Evolutionary conservation across 2,797 vertebrate species (phyloP).

Genomic region (Thunnus albacares): DNA sequence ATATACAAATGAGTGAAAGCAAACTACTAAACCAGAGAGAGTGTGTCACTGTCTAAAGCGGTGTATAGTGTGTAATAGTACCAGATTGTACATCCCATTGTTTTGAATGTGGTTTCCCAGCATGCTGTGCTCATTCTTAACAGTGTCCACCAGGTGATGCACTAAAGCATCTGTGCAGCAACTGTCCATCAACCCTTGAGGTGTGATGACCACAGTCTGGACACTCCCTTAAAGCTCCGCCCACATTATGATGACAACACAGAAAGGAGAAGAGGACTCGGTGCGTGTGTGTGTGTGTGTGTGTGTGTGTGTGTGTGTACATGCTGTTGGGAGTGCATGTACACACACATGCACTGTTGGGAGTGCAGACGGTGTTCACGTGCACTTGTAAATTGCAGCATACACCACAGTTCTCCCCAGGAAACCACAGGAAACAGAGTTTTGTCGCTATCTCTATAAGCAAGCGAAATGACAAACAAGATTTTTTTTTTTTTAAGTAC

Average conservation of each 20-base stretch:
- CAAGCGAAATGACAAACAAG: constrained; percentile 74
- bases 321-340: not conserved
- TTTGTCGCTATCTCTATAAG: constrained; percentile 79
- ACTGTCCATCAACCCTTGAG: constrained; percentile 55
- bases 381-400: constrained; percentile 73
- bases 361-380: constrained; percentile 62
- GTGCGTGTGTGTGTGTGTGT: constrained; percentile 4
- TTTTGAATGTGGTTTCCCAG: constrained; percentile 18
- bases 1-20: not conserved
- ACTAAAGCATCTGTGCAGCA: constrained; percentile 72
- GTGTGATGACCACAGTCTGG: constrained; percentile 54
- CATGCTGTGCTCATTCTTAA: constrained; percentile 61
- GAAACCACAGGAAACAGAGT: constrained; percentile 86
- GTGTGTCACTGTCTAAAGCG: not conserved
- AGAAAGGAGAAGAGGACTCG: constrained; percentile 20
- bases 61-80: not conserved
- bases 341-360: constrained; percentile 8
- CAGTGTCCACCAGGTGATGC: constrained; percentile 82
- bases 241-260: constrained; percentile 36
- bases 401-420: constrained; percentile 74
- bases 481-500: constrained; percentile 63
- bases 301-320: constrained; percentile 7
- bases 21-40: not conserved
- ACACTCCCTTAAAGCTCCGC: constrained; percentile 28
- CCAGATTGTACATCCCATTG: not conserved